Evolutionary conservation across 2,113 vertebrate genomes (phyloP).

Genomic region (Bos javanicus): DNA sequence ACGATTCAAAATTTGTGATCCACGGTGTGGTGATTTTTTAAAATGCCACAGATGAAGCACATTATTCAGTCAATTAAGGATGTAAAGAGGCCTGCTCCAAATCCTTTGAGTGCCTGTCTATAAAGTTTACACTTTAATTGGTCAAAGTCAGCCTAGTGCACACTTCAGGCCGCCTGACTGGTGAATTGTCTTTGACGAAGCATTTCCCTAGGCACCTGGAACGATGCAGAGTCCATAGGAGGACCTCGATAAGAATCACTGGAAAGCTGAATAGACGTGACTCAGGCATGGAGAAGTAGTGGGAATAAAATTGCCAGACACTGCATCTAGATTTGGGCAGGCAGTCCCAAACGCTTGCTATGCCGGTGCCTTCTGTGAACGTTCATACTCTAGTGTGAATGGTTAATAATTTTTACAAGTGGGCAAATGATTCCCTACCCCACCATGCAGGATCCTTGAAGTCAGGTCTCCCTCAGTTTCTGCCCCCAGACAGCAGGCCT

Average conservation of each 20-base stretch:
- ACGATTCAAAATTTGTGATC: not conserved
- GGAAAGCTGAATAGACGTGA: not conserved
- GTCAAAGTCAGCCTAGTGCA: not conserved
- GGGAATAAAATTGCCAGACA: not conserved
- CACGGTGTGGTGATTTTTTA: not conserved
- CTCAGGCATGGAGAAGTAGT: not conserved
- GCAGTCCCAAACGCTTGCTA: not conserved
- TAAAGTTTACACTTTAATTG: not conserved
- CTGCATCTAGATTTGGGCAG: not conserved
- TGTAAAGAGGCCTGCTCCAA: not conserved
- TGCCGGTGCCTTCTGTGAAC: not conserved
- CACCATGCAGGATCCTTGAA: not conserved
- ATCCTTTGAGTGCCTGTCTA: not conserved
- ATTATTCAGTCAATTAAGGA: not conserved
- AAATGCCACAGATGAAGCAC: not conserved
- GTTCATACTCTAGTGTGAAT: not conserved
- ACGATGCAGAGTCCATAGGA: not conserved
- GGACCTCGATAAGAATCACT: not conserved
- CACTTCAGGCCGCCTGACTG: not conserved
- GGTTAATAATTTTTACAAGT: not conserved
- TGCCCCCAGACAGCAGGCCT: not conserved
- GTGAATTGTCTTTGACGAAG: not conserved
- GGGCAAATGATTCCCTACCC: not conserved
- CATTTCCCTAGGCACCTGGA: not conserved
- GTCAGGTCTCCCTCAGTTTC: not conserved